A percentile compares a stretch with the other conserved stretches of the same genome.
Conservation (phyloP, 2,888 invertebrate species). For the Torymus texanus region DNA sequence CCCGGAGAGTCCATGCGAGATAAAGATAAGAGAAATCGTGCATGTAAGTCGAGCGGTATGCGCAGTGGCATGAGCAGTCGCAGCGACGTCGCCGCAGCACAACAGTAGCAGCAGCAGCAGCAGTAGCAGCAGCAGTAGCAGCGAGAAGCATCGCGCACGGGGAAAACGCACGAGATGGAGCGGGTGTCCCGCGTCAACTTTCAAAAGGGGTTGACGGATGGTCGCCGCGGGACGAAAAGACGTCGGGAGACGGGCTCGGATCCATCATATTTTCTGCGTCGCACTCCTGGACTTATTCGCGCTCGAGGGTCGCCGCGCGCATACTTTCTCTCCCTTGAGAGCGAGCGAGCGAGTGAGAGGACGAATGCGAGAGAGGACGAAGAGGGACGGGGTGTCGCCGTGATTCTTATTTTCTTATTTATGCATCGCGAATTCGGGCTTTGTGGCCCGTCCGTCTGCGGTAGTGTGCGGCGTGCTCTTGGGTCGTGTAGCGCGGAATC, state of each 20-base stretch:
- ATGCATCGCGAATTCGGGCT: slow-evolving; percentile 31
- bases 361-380: background rate
- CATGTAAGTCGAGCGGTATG: slow-evolving; percentile 21
- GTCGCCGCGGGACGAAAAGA: slow-evolving; percentile 72
- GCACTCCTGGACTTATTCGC: slow-evolving; percentile 1
- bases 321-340: slow-evolving; percentile 27
- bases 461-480: background rate
- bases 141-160: slow-evolving; percentile 1
- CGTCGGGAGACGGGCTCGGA: slow-evolving; percentile 64
- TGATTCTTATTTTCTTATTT: slow-evolving; percentile 53
- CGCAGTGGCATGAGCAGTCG: slow-evolving; percentile 4
- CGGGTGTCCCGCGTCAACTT: slow-evolving; percentile 67
- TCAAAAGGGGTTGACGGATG: slow-evolving; percentile 73
- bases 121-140: slow-evolving; percentile 25
- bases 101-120: slow-evolving; percentile 28
- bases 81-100: slow-evolving; percentile 5
- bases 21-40: slow-evolving; percentile 54
- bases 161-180: slow-evolving; percentile 50
- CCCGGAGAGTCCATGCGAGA: slow-evolving; percentile 33
- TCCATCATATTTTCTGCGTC: slow-evolving; percentile 68
- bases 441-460: background rate
- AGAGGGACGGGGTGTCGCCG: background rate
- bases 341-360: too few relatives aligned
- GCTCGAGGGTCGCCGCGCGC: background rate
- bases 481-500: background rate